Percentiles rank a stretch among this genome's conserved stretches.
Evolutionary conservation across 2,888 invertebrate genomes (phyloP).

Genomic region (Torymus aiolomorphi): DNA sequence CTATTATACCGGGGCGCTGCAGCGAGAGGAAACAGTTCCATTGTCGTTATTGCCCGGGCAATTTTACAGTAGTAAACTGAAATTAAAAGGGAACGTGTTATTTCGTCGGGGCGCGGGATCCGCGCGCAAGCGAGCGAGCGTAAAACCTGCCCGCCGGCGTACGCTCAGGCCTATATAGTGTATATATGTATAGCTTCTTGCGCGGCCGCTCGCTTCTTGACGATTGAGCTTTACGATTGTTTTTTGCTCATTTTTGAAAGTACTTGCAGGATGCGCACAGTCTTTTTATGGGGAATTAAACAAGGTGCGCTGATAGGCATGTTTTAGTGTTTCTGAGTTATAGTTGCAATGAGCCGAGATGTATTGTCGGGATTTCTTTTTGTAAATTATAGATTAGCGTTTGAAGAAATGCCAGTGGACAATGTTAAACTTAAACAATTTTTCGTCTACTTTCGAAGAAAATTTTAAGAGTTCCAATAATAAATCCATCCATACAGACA

Average conservation of each 20-base stretch:
- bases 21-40: conserved; percentile 59
- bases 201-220: neutral
- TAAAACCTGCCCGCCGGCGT: conserved; percentile 33
- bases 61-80: conserved; percentile 74
- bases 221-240: conserved; percentile 34
- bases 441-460: too few relatives aligned
- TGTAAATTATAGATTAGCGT: too few relatives aligned
- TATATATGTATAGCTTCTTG: neutral
- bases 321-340: too few relatives aligned
- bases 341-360: too few relatives aligned
- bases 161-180: neutral
- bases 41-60: conserved; percentile 69
- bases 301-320: conserved; percentile 3
- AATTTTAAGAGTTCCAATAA: too few relatives aligned
- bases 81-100: conserved; percentile 71
- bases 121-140: neutral
- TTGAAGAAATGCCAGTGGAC: too few relatives aligned
- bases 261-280: neutral
- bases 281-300: conserved; percentile 11
- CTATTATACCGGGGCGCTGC: conserved; percentile 25
- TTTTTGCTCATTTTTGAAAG: conserved; percentile 18
- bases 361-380: too few relatives aligned
- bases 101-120: conserved; percentile 59
- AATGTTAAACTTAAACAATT: too few relatives aligned
- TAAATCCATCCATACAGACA: too few relatives aligned